phyloP scores from a whole-genome alignment of 2,113 vertebrate genomes.

The Psittacula cyanocephala region DNA sequence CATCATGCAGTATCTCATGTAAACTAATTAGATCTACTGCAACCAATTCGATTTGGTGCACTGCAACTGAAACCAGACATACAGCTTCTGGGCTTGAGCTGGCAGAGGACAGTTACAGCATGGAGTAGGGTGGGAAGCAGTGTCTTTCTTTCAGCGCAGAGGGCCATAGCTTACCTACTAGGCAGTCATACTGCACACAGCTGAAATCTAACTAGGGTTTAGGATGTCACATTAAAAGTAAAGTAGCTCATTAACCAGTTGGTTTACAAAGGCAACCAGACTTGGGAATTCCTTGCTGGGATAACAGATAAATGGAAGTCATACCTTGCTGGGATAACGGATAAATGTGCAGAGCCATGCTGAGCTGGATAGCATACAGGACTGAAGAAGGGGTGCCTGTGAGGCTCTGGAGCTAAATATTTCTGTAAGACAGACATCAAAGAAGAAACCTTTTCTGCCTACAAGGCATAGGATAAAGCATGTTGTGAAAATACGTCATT shows the following conservation, averaged over 20 bases:
- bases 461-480: neutral
- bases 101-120: neutral
- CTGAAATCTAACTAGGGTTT: neutral
- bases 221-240: neutral
- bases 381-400: accelerated
- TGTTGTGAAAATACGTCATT: neutral
- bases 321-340: neutral
- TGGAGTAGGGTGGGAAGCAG: neutral
- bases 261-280: neutral
- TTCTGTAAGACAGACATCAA: neutral
- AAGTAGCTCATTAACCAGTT: neutral
- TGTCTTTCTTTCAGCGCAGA: neutral
- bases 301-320: neutral
- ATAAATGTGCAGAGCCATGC: neutral
- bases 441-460: neutral
- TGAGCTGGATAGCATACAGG: neutral
- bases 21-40: neutral
- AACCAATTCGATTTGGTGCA: neutral
- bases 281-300: neutral
- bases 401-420: neutral
- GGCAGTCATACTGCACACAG: accelerated
- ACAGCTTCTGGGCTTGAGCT: neutral
- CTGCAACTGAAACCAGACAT: neutral
- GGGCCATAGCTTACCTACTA: neutral
- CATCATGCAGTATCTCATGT: neutral